These are phyloP conservation scores for Acrocera orbiculus DNA, from an alignment of 2,888 invertebrate species.

Conservation along the genomic window DNA sequence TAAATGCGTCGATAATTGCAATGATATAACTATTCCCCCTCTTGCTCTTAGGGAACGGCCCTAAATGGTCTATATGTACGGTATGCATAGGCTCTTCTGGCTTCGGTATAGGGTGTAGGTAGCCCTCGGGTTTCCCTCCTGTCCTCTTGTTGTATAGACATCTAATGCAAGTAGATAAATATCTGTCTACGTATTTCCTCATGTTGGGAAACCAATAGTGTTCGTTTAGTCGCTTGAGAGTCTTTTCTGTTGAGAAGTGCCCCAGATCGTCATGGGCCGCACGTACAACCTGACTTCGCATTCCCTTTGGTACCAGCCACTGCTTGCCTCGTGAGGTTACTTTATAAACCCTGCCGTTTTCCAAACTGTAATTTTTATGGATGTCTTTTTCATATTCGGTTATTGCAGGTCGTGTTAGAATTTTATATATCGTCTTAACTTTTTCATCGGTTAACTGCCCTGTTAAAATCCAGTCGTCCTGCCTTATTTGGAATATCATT, in stretches of 20 bases:
- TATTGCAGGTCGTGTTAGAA: too few species aligned
- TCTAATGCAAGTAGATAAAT: constrained; percentile 16
- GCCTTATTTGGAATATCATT: too few species aligned
- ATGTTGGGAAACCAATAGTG: constrained; percentile 26
- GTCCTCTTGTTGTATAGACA: constrained; percentile 21
- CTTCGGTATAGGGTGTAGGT: constrained; percentile 11
- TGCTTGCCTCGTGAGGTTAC: not conserved
- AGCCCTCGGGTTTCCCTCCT: constrained; percentile 16
- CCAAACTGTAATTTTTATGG: not conserved
- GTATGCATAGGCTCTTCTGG: not conserved
- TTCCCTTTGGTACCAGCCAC: constrained; percentile 9
- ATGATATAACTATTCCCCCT: not conserved
- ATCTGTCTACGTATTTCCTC: constrained; percentile 20
- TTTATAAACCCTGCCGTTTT: not conserved
- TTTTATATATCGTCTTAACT: too few species aligned
- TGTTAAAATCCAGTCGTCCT: too few species aligned
- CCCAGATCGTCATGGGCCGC: constrained; percentile 10
- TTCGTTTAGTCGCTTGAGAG: constrained; percentile 14
- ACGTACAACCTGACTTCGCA: constrained; percentile 7
- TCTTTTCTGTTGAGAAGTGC: constrained; percentile 12
- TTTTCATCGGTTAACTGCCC: too few species aligned
- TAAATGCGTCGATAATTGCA: not conserved
- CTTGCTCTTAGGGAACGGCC: not conserved
- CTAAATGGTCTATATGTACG: constrained; percentile 1
- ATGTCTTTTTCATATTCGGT: not conserved